Conservation (phyloP, 2,113 vertebrate genomes). For the Hydrochoerus hydrochaeris region DNA sequence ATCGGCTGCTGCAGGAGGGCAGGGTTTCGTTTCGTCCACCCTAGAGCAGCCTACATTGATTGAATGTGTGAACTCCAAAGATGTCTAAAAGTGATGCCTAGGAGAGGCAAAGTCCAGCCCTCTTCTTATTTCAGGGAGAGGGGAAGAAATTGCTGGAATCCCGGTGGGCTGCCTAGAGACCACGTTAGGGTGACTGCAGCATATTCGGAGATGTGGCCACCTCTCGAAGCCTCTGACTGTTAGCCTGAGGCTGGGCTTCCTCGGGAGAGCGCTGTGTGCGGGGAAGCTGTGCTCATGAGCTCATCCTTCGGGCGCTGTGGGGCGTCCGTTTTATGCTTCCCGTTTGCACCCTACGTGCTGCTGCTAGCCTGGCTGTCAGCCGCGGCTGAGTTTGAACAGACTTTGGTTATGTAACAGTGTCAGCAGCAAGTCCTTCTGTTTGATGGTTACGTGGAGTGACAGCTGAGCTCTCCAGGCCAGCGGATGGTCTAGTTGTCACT, state of each 20-base stretch:
- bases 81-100: not conserved
- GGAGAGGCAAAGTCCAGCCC: not conserved
- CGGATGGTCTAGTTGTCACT: not conserved
- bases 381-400: not conserved
- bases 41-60: not conserved
- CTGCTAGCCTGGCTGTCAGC: not conserved
- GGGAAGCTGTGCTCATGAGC: not conserved
- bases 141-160: not conserved
- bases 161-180: not conserved
- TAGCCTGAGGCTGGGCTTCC: not conserved
- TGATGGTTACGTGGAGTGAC: not conserved
- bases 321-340: not conserved
- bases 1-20: fast-evolving
- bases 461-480: not conserved
- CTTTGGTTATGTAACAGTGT: not conserved
- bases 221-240: not conserved
- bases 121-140: not conserved
- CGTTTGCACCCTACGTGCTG: not conserved
- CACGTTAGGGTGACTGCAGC: too few species aligned
- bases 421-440: not conserved
- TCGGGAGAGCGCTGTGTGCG: fast-evolving
- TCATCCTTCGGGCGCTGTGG: not conserved
- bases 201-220: not conserved
- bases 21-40: not conserved
- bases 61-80: not conserved